Percentiles rank a stretch among this genome's conserved stretches.
phyloP scores from a whole-genome alignment of 2,797 vertebrate species.

The Peromyscus attwateri region DNA sequence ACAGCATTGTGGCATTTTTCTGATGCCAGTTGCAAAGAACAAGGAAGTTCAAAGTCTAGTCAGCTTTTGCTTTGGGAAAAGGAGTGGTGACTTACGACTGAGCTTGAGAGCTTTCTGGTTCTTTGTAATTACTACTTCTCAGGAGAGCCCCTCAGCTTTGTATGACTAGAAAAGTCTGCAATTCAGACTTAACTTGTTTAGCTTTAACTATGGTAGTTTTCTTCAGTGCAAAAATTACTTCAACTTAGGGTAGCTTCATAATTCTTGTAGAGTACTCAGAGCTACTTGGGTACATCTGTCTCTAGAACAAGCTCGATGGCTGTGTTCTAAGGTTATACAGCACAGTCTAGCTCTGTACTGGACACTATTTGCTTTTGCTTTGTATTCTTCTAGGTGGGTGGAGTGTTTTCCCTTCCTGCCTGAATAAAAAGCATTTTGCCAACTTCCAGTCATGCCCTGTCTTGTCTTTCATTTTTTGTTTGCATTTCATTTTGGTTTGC shows the following conservation, averaged over 20 bases:
- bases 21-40: constrained; percentile 45
- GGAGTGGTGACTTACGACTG: constrained; percentile 33
- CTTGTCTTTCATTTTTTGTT: constrained; percentile 79
- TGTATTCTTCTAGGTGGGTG: constrained; percentile 39
- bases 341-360: constrained; percentile 17
- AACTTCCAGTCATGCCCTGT: constrained; percentile 71
- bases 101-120: background rate
- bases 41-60: constrained; percentile 73
- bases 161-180: constrained; percentile 28
- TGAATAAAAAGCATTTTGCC: constrained; percentile 66
- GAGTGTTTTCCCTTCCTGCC: constrained; percentile 61
- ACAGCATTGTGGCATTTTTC: background rate
- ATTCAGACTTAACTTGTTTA: constrained; percentile 50
- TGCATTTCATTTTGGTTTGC: constrained; percentile 15
- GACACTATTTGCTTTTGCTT: background rate
- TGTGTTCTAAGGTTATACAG: background rate
- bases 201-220: constrained; percentile 35
- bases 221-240: constrained; percentile 39
- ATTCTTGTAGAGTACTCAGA: constrained; percentile 14
- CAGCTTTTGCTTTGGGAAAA: constrained; percentile 59
- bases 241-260: background rate
- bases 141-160: background rate
- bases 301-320: background rate
- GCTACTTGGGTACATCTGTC: background rate
- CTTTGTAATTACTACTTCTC: background rate